Base-by-base conservation (phyloP, 2,888 invertebrate genomes). In the Flabesymbios commensalis region DNA sequence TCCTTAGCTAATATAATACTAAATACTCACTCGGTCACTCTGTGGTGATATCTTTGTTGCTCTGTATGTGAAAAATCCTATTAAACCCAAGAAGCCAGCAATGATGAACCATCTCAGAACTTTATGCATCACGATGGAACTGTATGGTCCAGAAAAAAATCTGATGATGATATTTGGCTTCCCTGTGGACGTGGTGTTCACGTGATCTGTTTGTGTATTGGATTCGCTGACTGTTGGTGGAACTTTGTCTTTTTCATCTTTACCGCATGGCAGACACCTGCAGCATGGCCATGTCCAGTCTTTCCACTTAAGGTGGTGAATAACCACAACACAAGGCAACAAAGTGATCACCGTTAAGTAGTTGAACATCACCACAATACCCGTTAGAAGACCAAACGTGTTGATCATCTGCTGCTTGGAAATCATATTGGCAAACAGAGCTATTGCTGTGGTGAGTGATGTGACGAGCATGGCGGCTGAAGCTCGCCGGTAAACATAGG, bases 311-410 rank as follows among this genome's bases (percentile, higher is more conserved):
- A 67, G 17, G 53, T 72, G 71, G 53, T 73, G 64, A n/a, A 62
- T 45, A 22, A 74, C 55, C n/a, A 75, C 68, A 28, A 76, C 75
- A 17, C 72, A 67, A 0, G 78, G 78, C 56, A 79, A 79, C 64
- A 75, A 79, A 17, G 74, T 57, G 17, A 80, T 71, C 24, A 78
- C 78, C 59, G 76, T 76, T n/a, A 78, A 19, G 68, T 78, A 80
- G 68, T 80, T 79, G 33, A 80, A 71, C 14, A 73, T 61, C 2
- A 79, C 74, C 24, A 78, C 64, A 49, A 77, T 48, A 7, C 74
- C 75, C 3, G 78, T 66, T 65, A 79, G 78, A 28, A 78, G 59
- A 4, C 78, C 78, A 57, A 78, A 79, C 0, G 77, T 72, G 47
- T 58, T 61, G 17, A 79, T 70, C 0, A 72, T 75, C 7, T 77